phyloP scores from a whole-genome alignment of 2,888 invertebrate genomes.

The Ceriagrion tenellum region DNA sequence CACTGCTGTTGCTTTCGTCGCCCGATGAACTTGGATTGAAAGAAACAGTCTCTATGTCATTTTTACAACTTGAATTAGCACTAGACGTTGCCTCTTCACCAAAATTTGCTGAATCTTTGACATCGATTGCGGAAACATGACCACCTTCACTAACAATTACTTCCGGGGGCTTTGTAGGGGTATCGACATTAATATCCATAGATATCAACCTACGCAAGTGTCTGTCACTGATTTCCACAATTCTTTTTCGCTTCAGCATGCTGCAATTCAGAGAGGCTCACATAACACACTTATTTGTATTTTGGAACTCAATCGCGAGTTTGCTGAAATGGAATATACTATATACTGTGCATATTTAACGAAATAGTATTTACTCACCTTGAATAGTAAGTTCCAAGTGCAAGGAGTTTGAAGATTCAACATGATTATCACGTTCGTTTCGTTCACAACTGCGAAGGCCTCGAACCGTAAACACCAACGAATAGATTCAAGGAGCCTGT shows the following conservation, averaged over 20 bases:
- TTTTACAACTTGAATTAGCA: neutral
- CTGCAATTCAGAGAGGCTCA: neutral
- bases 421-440: no score
- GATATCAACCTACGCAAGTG: neutral
- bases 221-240: neutral
- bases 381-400: no score
- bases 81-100: neutral
- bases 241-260: neutral
- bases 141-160: neutral
- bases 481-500: no score
- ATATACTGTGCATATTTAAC: neutral
- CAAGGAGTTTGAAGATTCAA: no score
- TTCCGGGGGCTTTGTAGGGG: neutral
- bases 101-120: neutral
- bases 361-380: no score
- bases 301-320: neutral
- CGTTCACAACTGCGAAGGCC: no score
- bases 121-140: neutral
- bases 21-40: neutral
- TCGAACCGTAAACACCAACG: no score
- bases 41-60: neutral
- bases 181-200: neutral
- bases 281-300: neutral
- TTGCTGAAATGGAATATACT: neutral
- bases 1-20: neutral